These are phyloP conservation scores for Formica selysi DNA, from an alignment of 1,140 invertebrate genomes.

Conservation along the genomic window DNA sequence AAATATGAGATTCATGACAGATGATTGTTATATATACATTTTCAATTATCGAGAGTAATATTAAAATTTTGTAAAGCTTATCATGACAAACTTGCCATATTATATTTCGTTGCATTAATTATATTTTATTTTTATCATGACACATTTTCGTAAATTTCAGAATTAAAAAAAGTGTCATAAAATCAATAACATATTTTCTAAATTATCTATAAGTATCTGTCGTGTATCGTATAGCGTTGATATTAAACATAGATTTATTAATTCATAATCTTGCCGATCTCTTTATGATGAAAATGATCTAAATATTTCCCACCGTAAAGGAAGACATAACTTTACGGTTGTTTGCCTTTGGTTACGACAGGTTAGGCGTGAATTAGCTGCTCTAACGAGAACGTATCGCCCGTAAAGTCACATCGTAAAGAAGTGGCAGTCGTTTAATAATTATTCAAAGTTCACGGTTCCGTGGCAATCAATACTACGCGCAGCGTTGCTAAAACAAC, in stretches of 20 bases:
- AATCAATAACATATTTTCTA: background rate
- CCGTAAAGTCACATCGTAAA: slow-evolving; percentile 54
- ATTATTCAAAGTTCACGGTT: slow-evolving; percentile 46
- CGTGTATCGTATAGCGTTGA: background rate
- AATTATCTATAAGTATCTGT: background rate
- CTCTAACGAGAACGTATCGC: slow-evolving; percentile 54
- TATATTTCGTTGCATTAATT: no score
- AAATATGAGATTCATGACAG: no score
- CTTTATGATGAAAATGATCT: background rate
- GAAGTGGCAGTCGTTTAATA: slow-evolving; percentile 44
- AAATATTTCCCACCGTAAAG: slow-evolving; percentile 1
- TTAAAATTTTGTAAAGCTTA: no score
- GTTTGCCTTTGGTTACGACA: slow-evolving; percentile 23
- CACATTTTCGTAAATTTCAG: no score
- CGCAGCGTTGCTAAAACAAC: slow-evolving; percentile 70
- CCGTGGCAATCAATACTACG: slow-evolving; percentile 61
- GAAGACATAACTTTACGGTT: slow-evolving; percentile 10
- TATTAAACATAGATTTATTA: slow-evolving; percentile 10
- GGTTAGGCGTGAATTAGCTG: slow-evolving; percentile 35
- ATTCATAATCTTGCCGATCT: background rate
- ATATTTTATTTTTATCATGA: no score
- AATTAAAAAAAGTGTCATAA: background rate
- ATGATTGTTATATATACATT: no score
- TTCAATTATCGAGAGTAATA: no score
- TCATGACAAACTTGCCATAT: no score